Percentiles rank a stretch among this genome's conserved stretches.
phyloP scores from a whole-genome alignment of 2,113 vertebrate genomes.

The Psettodes erumei region DNA sequence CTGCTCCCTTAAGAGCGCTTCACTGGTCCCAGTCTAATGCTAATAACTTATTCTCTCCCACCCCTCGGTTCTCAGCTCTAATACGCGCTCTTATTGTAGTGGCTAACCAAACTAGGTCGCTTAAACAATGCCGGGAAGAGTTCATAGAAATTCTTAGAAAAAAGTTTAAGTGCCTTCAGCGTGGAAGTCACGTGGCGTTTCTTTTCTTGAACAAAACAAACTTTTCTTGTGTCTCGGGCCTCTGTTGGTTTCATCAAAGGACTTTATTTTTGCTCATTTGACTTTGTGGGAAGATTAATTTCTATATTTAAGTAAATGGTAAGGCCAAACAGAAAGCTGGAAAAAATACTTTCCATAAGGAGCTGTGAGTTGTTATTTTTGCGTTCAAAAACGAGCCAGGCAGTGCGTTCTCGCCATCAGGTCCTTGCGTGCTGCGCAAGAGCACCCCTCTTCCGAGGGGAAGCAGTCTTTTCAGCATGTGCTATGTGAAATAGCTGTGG shows the following conservation, averaged over 20 bases:
- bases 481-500: constrained; percentile 75
- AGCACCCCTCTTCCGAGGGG: not conserved
- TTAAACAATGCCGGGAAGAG: constrained; percentile 72
- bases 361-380: not conserved
- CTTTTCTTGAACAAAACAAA: constrained; percentile 61
- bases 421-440: not conserved
- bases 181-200: constrained; percentile 58
- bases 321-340: not conserved
- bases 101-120: constrained; percentile 49
- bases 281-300: constrained; percentile 43
- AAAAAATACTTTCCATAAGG: not conserved
- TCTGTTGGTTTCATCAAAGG: constrained; percentile 23
- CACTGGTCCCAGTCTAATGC: constrained; percentile 75
- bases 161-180: constrained; percentile 53
- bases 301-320: no score
- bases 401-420: not conserved
- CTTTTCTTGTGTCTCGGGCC: constrained; percentile 23
- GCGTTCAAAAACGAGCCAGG: not conserved
- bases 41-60: constrained; percentile 61
- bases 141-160: constrained; percentile 71
- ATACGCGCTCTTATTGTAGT: constrained; percentile 54
- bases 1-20: constrained; percentile 70
- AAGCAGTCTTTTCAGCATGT: constrained; percentile 41
- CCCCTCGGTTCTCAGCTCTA: constrained; percentile 48
- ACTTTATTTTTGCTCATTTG: constrained; percentile 33